Base-by-base conservation (phyloP, 2,888 invertebrate species). In the Aleiodes testaceus region DNA sequence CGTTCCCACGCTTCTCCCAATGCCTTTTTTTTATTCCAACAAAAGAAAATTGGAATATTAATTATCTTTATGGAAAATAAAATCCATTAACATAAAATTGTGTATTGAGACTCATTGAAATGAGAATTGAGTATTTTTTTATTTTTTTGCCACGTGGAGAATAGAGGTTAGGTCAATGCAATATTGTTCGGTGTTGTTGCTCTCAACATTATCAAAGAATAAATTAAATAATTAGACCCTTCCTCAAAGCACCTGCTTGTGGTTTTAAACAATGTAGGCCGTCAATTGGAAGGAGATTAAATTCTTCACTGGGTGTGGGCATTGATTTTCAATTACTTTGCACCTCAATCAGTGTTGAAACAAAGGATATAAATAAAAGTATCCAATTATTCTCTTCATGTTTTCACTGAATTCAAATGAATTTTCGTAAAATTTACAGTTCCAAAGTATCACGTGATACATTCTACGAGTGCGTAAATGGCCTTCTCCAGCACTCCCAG, bases 391-490 rank as follows among this genome's bases (percentile, higher is more conserved):
- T n/a, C n/a, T 26, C 26, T 26, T 26, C 1, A 26, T 1, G 3
- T 26, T 26, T 26, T 2, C 55, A 55, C 30, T 55, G 55, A 55
- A n/a, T 55, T 55, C 30, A 30, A 55, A 55, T 55, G 16, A 16
- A 52, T 20, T 52, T 42, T 44, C 30, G 11, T 52, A 59, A 14
- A 47, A 30, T 12, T 66, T 90, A 75, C 85, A 95, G 95, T 89
- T 95, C 95, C 70, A 99, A 99, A 90, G 96, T 99, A 84, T 97
- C 97, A 67, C 94, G 98, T 90, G 99, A 99, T 87, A 97, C 96
- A 72, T 92, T 99, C 76, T 96, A 97, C 85, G 99, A 99, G 91
- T 94, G 96, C 84, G 96, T 99, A 18, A 94, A 93, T 88, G 91
- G 90, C 2, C 92, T 97, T 6, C 89, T 99, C 71, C 92, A 93